Evolutionary conservation across 2,888 invertebrate genomes (phyloP).

Genomic region (Antitype chi): DNA sequence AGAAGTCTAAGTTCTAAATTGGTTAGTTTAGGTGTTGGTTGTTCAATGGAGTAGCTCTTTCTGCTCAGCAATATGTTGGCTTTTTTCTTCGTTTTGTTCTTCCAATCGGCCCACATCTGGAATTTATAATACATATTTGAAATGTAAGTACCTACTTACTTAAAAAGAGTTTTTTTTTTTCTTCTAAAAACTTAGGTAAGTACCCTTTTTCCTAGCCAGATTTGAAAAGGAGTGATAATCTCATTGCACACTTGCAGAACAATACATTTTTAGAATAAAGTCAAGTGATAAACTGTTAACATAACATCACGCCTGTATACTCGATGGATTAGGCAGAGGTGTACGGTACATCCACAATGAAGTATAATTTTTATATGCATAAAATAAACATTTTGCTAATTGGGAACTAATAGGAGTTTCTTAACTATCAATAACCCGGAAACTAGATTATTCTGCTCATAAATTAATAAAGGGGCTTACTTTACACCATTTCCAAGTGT

Average conservation of each 20-base stretch:
- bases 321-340: not conserved
- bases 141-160: not conserved
- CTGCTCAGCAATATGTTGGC: conserved; percentile 71
- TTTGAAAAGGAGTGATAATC: not conserved
- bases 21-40: conserved; percentile 52
- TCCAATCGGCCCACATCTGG: conserved; percentile 79
- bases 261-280: not conserved
- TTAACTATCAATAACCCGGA: not conserved
- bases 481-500: conserved; percentile 77
- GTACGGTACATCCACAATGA: not conserved
- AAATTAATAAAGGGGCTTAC: conserved; percentile 53
- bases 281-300: not conserved
- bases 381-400: not conserved
- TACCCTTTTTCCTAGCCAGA: not conserved
- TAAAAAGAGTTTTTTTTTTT: too few relatives aligned
- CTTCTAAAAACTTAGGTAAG: too few relatives aligned
- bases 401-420: not conserved
- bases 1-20: conserved; percentile 70
- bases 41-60: conserved; percentile 54
- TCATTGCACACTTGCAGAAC: too few relatives aligned
- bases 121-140: conserved; percentile 34
- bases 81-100: conserved; percentile 75
- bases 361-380: not conserved
- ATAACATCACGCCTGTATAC: not conserved
- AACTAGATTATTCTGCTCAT: not conserved